Evolutionary conservation across 2,113 vertebrate genomes (phyloP), one percentile per base, ranked within the genome.

Genomic region (Cololabis saira): DNA sequence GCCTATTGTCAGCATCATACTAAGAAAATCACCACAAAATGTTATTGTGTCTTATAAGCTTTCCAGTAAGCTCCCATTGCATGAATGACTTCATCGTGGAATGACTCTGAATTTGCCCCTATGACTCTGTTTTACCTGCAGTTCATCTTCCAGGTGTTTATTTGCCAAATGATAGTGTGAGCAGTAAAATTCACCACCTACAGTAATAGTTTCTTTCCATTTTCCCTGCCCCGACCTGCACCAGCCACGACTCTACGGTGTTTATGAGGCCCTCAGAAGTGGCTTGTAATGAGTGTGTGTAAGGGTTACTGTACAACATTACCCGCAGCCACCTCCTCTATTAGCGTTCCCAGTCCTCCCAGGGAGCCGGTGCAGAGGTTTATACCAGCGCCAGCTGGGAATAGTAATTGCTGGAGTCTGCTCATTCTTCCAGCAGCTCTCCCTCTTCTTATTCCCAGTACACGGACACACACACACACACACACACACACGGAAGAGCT

Each of bases 181-280:
- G 52, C 49, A 42, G 49, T 67, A 76, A 82, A 79, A 61, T 56
- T 27, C 71, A 17, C 65, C 13, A 12, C 65, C 27, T 21, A 14
- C 17, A 11, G 48, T 37, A 37, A 37, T 37, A 57, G 30, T 53
- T 74, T 27, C 53, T 69, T 76, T 76, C 58, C 68, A 21, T 65
- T 65, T 56, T 37, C 3, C 52, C 58, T 56, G 57, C 56, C 57
- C 56, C 10, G 10, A 59, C 79, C 82, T 85, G 82, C 80, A 70
- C 73, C 71, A 40, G 72, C 71, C 72, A 58, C 61, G 74, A 66
- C 86, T 89, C 62, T 54, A 81, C 82, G 78, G 90, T 92, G 92
- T 93, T 92, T 91, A 92, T 76, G 89, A 90, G 89, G 53, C 73
- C 86, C 76, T 92, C 82, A 90, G 90, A 91, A 91, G 87, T 80